phyloP scores from a whole-genome alignment of 2,113 vertebrate species.

The Crotophaga sulcirostris region DNA sequence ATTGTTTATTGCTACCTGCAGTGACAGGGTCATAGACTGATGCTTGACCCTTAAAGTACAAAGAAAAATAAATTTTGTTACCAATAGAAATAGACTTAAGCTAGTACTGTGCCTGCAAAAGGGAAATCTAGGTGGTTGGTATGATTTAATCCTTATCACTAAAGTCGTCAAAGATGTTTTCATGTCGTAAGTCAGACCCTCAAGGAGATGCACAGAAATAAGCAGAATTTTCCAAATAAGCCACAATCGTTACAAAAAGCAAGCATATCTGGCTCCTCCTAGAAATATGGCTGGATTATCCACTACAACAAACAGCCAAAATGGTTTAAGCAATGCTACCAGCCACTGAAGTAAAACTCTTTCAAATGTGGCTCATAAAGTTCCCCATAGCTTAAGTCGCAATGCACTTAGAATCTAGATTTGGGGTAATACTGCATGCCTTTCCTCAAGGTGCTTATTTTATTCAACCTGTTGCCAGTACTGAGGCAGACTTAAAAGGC shows the following conservation, averaged over 20 bases:
- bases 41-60: background rate
- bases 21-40: background rate
- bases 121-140: background rate
- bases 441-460: background rate
- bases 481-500: background rate
- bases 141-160: background rate
- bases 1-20: background rate
- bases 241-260: background rate
- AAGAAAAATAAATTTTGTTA: background rate
- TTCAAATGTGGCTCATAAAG: background rate
- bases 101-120: background rate
- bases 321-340: background rate
- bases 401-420: background rate
- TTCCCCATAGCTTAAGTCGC: background rate
- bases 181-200: background rate
- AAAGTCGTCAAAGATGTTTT: background rate
- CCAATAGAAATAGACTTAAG: background rate
- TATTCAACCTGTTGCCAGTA: background rate
- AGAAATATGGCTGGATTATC: background rate
- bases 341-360: background rate
- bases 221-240: background rate
- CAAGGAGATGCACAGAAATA: background rate
- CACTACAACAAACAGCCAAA: background rate
- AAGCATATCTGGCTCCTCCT: background rate
- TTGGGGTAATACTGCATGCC: background rate